A percentile compares a stretch with the other conserved stretches of the same genome.
These are phyloP conservation scores for Dasypolia templi DNA, from an alignment of 2,888 invertebrate species.

Conservation along the genomic window DNA sequence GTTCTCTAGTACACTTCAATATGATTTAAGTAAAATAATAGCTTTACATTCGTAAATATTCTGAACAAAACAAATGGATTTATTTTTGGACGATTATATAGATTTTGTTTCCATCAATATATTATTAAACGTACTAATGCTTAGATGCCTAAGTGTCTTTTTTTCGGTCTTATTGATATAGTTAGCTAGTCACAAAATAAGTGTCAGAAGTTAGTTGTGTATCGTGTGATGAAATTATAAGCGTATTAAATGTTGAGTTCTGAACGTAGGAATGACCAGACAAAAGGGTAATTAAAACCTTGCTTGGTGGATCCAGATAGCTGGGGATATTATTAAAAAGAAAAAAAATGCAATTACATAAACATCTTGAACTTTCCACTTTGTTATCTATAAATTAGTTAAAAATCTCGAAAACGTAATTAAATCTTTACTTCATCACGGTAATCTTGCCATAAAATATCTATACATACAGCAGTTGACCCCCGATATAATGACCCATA, in stretches of 20 bases:
- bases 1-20: conserved; percentile 21
- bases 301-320: no score
- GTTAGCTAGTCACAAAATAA: no score
- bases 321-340: neutral
- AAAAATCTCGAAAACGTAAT: neutral
- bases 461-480: fast-evolving
- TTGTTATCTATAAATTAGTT: neutral
- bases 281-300: neutral
- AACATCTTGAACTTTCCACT: neutral
- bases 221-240: no score
- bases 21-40: conserved; percentile 22
- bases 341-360: neutral
- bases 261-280: no score
- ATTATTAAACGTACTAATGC: neutral
- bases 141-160: no score
- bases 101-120: neutral
- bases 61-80: neutral
- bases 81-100: neutral
- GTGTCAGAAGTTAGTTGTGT: no score
- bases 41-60: conserved; percentile 20
- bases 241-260: neutral
- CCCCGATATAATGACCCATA: neutral
- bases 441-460: neutral
- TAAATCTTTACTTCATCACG: no score
- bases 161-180: no score